Percentiles rank a stretch among this genome's conserved stretches.
These are phyloP conservation scores for Polydesmus complanatus DNA, from an alignment of 2,888 invertebrate species.

Conservation along the genomic window DNA sequence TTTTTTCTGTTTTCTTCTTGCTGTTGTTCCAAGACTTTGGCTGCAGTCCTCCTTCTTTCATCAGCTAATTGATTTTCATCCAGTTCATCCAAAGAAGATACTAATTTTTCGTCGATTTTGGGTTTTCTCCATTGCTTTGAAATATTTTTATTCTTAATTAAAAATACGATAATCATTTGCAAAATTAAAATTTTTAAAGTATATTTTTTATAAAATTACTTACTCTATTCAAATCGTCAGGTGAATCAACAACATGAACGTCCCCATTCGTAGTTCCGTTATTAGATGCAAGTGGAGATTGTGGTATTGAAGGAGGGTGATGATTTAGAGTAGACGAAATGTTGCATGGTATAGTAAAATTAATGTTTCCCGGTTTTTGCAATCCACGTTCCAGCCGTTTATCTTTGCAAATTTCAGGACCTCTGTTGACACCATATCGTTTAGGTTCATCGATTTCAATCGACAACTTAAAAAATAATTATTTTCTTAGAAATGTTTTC, in stretches of 20 bases:
- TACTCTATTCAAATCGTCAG: not conserved
- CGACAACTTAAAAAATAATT: not conserved
- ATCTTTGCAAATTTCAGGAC: slow-evolving; percentile 25
- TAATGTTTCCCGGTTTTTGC: slow-evolving; percentile 2
- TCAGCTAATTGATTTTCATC: slow-evolving; percentile 25
- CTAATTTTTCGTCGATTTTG: not conserved
- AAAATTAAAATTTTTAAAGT: too few relatives aligned
- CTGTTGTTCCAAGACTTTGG: slow-evolving; percentile 27
- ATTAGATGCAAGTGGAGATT: not conserved
- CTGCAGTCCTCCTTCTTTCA: slow-evolving; percentile 26
- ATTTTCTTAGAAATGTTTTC: not conserved
- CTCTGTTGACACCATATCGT: slow-evolving; percentile 23
- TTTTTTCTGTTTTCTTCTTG: slow-evolving; percentile 18
- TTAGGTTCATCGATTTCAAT: slow-evolving; percentile 23
- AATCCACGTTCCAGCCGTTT: slow-evolving; percentile 22
- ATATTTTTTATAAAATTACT: not conserved
- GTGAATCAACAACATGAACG: not conserved
- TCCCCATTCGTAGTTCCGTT: not conserved
- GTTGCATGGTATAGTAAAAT: not conserved
- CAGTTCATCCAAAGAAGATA: slow-evolving; percentile 21
- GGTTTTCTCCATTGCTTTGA: not conserved
- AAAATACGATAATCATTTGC: too few relatives aligned
- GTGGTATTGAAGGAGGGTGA: not conserved
- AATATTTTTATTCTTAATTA: not conserved
- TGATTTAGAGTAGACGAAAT: too few relatives aligned